These are phyloP conservation scores for Mythimna impura DNA, from an alignment of 2,888 invertebrate species.

Conservation along the genomic window DNA sequence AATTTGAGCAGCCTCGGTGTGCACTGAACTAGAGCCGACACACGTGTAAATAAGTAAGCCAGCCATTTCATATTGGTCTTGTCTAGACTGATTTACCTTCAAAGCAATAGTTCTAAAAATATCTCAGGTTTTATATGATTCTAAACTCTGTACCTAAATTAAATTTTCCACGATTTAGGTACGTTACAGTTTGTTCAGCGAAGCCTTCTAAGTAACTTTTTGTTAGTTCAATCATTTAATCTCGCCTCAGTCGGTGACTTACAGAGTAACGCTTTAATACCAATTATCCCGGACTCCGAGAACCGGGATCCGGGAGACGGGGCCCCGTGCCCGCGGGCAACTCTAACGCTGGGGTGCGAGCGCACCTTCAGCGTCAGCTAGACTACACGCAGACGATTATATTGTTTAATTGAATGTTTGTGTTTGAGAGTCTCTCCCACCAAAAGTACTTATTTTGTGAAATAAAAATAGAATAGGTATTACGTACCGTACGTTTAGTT, in stretches of 20 bases:
- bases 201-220: conserved; percentile 22
- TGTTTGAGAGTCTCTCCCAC: background rate
- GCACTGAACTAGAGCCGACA: background rate
- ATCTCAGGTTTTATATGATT: background rate
- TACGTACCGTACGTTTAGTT: too few species aligned
- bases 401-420: conserved; percentile 31
- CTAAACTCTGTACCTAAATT: background rate
- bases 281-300: conserved; percentile 29
- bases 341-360: conserved; percentile 9
- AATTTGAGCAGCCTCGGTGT: background rate
- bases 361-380: conserved; percentile 15
- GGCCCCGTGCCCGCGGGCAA: conserved; percentile 12
- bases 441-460: background rate
- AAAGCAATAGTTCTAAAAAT: background rate
- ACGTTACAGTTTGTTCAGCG: background rate
- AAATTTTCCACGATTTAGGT: background rate
- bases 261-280: conserved; percentile 34
- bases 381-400: conserved; percentile 13
- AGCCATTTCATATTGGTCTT: background rate
- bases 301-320: background rate
- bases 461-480: background rate
- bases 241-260: conserved; percentile 34
- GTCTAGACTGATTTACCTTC: too few species aligned
- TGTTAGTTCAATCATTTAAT: conserved; percentile 32
- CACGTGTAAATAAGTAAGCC: background rate